Evolutionary conservation across 2,888 invertebrate genomes (phyloP).

Genomic region (Thymelicus sylvestris): DNA sequence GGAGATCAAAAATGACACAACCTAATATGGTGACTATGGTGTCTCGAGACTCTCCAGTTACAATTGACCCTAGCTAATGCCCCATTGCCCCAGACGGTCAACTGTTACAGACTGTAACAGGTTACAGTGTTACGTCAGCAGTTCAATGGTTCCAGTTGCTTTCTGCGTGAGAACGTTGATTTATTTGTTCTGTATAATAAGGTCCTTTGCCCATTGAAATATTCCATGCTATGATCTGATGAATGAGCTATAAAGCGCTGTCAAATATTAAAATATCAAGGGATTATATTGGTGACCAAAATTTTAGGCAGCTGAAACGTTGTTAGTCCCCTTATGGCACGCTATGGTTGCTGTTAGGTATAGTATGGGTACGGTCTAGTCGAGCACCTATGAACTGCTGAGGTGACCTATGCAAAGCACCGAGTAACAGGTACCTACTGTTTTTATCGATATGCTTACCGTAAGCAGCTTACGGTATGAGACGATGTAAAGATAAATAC

Average conservation of each 20-base stretch:
- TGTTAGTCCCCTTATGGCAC: no score
- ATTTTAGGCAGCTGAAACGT: no score
- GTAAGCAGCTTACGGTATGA: background rate
- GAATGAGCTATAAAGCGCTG: background rate
- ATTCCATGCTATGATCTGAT: no score
- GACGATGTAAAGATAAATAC: background rate
- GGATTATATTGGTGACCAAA: no score
- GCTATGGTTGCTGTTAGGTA: no score
- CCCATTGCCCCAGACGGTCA: conserved; percentile 48
- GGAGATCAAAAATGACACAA: background rate
- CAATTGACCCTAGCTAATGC: conserved; percentile 57
- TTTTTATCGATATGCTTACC: background rate
- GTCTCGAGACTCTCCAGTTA: conserved; percentile 23
- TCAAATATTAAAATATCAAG: no score
- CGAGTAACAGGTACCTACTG: background rate
- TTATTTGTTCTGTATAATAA: conserved; percentile 8
- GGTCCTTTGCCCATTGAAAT: background rate
- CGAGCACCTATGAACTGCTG: no score
- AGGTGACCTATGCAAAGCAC: no score
- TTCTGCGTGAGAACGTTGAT: conserved; percentile 42
- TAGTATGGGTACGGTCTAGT: no score
- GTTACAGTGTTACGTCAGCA: conserved; percentile 74
- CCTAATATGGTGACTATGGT: conserved; percentile 14
- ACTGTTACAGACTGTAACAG: conserved; percentile 69
- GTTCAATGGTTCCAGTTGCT: conserved; percentile 72